Percentiles rank a stretch among this genome's conserved stretches.
These are phyloP conservation scores for Nomada ruficornis DNA, from an alignment of 2,888 invertebrate genomes.

Conservation along the genomic window DNA sequence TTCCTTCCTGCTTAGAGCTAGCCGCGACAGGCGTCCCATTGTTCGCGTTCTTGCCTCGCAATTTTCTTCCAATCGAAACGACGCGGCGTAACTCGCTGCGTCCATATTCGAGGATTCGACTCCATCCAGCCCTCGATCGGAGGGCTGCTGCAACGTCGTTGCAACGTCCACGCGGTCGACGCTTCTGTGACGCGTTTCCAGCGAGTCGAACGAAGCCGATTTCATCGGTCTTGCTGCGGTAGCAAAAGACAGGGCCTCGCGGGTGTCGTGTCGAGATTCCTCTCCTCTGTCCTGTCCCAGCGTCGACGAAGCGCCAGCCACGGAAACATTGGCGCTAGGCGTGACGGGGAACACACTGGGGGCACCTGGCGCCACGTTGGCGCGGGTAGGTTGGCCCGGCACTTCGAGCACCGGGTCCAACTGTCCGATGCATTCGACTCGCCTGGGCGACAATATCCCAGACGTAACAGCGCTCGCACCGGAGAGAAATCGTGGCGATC, in stretches of 20 bases:
- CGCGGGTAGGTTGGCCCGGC: constrained; percentile 69
- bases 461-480: constrained; percentile 32
- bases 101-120: constrained; percentile 8
- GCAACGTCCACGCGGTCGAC: neutral
- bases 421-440: constrained; percentile 77
- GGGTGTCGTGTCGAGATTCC: neutral
- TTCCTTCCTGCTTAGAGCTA: constrained; percentile 8
- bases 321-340: neutral
- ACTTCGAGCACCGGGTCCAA: constrained; percentile 81
- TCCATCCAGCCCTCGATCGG: constrained; percentile 15
- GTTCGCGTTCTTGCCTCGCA: constrained; percentile 28
- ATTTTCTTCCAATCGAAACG: constrained; percentile 30
- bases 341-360: neutral
- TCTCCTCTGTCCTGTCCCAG: constrained; percentile 1
- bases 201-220: constrained; percentile 36
- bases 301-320: neutral
- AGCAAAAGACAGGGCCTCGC: constrained; percentile 26
- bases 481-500: constrained; percentile 62
- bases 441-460: constrained; percentile 69
- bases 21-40: constrained; percentile 31
- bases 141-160: neutral
- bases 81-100: neutral
- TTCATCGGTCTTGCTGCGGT: constrained; percentile 15
- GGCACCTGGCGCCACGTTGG: constrained; percentile 1
- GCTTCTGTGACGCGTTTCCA: constrained; percentile 9